These are phyloP conservation scores for Chloroceryle inda DNA, from an alignment of 2,797 vertebrate species.

Conservation along the genomic window DNA sequence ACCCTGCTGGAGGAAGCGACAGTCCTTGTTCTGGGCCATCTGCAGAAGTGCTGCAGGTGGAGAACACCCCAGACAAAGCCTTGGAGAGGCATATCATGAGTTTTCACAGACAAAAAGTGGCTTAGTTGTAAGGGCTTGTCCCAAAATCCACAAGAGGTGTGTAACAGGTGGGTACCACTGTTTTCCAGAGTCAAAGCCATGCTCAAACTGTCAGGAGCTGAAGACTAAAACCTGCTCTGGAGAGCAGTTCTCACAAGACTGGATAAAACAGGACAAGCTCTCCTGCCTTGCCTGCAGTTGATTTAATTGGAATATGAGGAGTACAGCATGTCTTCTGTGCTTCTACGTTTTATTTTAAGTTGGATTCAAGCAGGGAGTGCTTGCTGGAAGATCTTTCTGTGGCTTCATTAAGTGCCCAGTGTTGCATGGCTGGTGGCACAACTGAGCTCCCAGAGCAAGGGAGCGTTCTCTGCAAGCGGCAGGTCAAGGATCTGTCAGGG, in stretches of 20 bases:
- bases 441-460: not conserved
- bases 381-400: not conserved
- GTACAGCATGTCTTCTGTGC: not conserved
- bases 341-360: not conserved
- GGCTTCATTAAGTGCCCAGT: not conserved
- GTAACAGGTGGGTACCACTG: rapidly evolving
- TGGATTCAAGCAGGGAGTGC: not conserved
- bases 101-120: not conserved
- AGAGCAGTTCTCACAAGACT: not conserved
- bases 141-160: not conserved
- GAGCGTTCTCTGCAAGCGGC: not conserved
- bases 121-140: not conserved
- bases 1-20: not conserved
- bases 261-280: not conserved
- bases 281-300: not conserved
- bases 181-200: not conserved
- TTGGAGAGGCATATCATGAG: rapidly evolving
- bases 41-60: not conserved
- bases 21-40: not conserved
- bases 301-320: not conserved
- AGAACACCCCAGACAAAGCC: not conserved
- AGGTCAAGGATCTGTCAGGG: not conserved
- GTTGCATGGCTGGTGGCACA: not conserved
- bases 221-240: not conserved
- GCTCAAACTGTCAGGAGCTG: not conserved